Base-by-base conservation (phyloP, 53 echinoderm and acorn worm species). In the Pentamera pediparva region DNA sequence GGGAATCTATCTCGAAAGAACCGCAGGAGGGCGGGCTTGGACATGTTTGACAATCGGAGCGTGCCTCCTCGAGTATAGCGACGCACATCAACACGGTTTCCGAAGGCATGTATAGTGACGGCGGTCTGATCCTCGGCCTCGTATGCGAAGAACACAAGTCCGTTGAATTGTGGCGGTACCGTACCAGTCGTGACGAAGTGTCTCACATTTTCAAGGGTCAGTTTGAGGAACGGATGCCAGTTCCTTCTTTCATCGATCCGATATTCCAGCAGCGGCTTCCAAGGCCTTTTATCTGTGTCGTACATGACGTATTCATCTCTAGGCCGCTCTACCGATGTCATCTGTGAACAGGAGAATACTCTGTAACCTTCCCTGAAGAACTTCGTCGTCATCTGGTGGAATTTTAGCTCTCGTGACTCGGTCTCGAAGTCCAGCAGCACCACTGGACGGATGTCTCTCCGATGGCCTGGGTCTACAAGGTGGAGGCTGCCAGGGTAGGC, bases 361-460 rank as follows among this genome's bases (percentile, higher is more conserved):
- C 26, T 3, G 30, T 67, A 27, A 9, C 43, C 47, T 29, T 43
- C 45, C 9, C 45, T 40, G 24, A 67, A 67, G 17, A 67, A 67
- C 45, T 67, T 67, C 18, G 41, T 67, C 24, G 12, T 67, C 67
- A 67, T 67, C 1, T 39, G 45, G 48, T 67, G 41, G 30, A 67
- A 67, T 43, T 67, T 67, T 29, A 43, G 45, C 21, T 12, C 5
- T 0, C 41, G 67, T 6, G 67, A 67, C 29, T 67, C 67, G 25
- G 40, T 67, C 21, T 67, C 67, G n/a, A 67, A 67, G 67, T 67
- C 67, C 10, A 67, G 67, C 1, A 47, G 67, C 12, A 67, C 45
- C 12, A 47, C 67, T 18, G 43, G 41, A 26, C 67, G 45, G 12
- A 67, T 41, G 15, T 41, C 41, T 26, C 67, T 25, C 27, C 67